Evolutionary conservation across 1,140 invertebrate species (phyloP), one percentile per base, ranked within the genome.

Genomic region (Drosophila bifasciata): DNA sequence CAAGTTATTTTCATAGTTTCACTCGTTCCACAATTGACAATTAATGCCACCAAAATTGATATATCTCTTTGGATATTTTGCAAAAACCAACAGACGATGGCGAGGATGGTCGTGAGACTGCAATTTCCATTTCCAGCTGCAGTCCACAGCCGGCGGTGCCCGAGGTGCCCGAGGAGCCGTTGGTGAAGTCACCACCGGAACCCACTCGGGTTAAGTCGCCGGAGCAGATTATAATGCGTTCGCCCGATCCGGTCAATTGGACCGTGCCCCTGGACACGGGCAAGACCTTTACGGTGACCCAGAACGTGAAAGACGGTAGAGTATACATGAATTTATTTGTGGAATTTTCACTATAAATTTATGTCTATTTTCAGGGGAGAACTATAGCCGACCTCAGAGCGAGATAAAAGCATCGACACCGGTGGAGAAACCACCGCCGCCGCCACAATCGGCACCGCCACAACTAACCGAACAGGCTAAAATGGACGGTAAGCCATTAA

Each of bases 201-300:
- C 97, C 97, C 36, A 98, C 97, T 16, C 93, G 97, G 72, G 97
- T 98, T 55, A 98, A 98, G 92, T 97, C 97, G 2, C 97, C 97
- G 5, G 97, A 98, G 92, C 96, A 97, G 91, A 96, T 97, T 92
- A 95, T 97, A 79, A 96, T 98, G 94, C 94, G 96, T 50, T 97
- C 96, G 8, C 97, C 97, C 5, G 96, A 97, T 92, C 96, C 96
- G 52, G 97, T 98, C 80, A 97, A 97, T 92, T 98, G 97, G 97
- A 98, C 96, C 17, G 97, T 98, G 58, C 97, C 97, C 48, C 93
- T 98, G 72, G 97, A 98, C 91, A 98, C 96, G 62, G 96, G 96
- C 64, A 97, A 97, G 93, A 97, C 96, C 6, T 97, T 98, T 92
- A 97, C 96, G 44, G 96, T 97, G 71, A 97, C 96, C 36, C 96